Conservation (phyloP, 2,888 invertebrate genomes). For the Drosophila koepferae region DNA sequence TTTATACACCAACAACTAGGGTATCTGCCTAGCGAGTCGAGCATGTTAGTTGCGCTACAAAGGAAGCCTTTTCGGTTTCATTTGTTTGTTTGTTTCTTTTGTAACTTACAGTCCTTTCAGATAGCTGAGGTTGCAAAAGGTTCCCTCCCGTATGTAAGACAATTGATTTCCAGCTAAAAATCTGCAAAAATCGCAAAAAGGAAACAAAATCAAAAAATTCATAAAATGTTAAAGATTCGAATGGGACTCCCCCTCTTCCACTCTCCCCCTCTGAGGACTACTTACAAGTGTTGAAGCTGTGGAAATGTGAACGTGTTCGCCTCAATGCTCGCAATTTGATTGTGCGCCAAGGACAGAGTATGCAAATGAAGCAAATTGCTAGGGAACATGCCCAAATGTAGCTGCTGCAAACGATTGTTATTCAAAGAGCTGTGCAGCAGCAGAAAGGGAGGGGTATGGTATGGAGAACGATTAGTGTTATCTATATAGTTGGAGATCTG, state of each 20-base stretch:
- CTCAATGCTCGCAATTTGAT: constrained; percentile 82
- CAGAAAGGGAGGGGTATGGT: too few relatives aligned
- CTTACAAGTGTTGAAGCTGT: constrained; percentile 85
- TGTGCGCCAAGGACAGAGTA: constrained; percentile 86
- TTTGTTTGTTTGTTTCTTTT: neutral
- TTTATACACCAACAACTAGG: constrained; percentile 1
- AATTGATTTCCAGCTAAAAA: constrained; percentile 86
- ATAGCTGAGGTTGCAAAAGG: constrained; percentile 85
- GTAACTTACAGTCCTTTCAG: constrained; percentile 84
- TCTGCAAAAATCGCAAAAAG: constrained; percentile 77
- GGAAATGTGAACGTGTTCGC: constrained; percentile 83
- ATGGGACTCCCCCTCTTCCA: neutral
- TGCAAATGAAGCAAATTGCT: constrained; percentile 79
- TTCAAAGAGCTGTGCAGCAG: constrained; percentile 82
- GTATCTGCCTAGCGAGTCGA: constrained; percentile 24
- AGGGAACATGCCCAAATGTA: constrained; percentile 83
- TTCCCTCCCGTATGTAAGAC: constrained; percentile 83
- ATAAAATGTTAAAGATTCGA: neutral
- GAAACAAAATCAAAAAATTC: neutral
- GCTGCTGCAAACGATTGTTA: constrained; percentile 84
- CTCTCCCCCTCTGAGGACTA: constrained; percentile 44
- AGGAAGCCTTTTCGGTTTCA: neutral
- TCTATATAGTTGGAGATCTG: neutral
- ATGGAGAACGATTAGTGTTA: neutral
- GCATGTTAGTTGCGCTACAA: neutral